phyloP scores from a whole-genome alignment of 2,888 invertebrate genomes.

The Eurois occulta region DNA sequence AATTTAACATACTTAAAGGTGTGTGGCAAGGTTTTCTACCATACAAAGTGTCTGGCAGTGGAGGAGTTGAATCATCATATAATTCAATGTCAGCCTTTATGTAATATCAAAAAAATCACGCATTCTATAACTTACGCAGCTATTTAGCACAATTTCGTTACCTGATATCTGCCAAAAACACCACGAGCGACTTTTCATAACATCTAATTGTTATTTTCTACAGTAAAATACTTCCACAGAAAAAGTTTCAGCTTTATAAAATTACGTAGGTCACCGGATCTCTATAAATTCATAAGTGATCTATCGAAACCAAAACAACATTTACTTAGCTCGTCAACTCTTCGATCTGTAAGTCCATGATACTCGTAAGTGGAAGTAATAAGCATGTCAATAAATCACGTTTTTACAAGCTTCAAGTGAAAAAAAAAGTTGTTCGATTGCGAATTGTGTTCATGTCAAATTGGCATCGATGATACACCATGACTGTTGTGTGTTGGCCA shows the following conservation, averaged over 20 bases:
- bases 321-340: constrained; percentile 22
- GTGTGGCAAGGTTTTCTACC: neutral
- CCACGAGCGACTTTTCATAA: no score
- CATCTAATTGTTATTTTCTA: no score
- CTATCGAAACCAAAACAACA: neutral
- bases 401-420: constrained; percentile 72
- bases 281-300: neutral
- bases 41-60: neutral
- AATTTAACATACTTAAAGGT: no score
- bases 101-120: neutral
- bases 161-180: no score
- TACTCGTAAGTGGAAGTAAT: constrained; percentile 73
- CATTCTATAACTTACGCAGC: neutral
- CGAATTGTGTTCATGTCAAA: constrained; percentile 79
- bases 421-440: constrained; percentile 73
- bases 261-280: no score
- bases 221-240: no score
- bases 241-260: no score
- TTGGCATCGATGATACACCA: constrained; percentile 58
- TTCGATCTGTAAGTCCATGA: constrained; percentile 66
- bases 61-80: neutral
- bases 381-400: constrained; percentile 82
- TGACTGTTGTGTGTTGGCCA: constrained; percentile 55
- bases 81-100: no score
- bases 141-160: neutral